Evolutionary conservation across 1,140 invertebrate species (phyloP).

Genomic region (Hyles euphorbiae): DNA sequence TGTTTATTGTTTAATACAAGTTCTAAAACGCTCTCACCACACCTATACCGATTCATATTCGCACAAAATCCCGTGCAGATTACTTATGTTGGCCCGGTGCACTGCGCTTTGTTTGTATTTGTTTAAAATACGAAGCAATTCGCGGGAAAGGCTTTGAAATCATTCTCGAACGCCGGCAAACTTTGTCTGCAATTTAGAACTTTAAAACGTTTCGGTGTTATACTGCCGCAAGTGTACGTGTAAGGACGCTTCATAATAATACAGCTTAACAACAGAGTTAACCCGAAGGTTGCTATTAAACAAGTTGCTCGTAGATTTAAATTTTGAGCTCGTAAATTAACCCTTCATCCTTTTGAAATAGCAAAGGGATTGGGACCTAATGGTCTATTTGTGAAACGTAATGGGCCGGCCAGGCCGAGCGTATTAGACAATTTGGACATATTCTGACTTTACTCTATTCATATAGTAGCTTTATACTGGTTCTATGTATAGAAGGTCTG

Average conservation of each 20-base stretch:
- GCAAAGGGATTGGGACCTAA: slow-evolving; percentile 72
- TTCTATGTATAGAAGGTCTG: slow-evolving; percentile 22
- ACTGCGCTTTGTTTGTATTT: neutral
- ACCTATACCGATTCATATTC: slow-evolving; percentile 37
- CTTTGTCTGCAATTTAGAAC: slow-evolving; percentile 8
- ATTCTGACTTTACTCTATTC: slow-evolving; percentile 59
- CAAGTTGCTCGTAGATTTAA: slow-evolving; percentile 73
- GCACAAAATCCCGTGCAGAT: too few species aligned
- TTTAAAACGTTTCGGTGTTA: slow-evolving; percentile 18
- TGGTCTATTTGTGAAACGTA: slow-evolving; percentile 73
- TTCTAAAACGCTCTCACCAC: slow-evolving; percentile 22
- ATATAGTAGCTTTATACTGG: slow-evolving; percentile 34
- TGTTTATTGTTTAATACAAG: slow-evolving; percentile 45
- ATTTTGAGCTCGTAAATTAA: slow-evolving; percentile 75
- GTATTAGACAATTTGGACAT: slow-evolving; percentile 71
- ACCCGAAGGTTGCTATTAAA: slow-evolving; percentile 62
- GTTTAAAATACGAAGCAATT: neutral
- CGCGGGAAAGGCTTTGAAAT: slow-evolving; percentile 4
- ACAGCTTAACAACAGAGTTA: slow-evolving; percentile 67
- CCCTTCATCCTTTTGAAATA: slow-evolving; percentile 74
- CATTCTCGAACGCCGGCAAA: slow-evolving; percentile 1
- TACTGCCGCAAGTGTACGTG: slow-evolving; percentile 31
- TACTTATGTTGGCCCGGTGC: too few species aligned
- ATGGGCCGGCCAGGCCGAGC: slow-evolving; percentile 63
- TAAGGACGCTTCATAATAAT: slow-evolving; percentile 57